Evolutionary conservation across 2,888 invertebrate species (phyloP).

Genomic region (Geotrupes spiniger): DNA sequence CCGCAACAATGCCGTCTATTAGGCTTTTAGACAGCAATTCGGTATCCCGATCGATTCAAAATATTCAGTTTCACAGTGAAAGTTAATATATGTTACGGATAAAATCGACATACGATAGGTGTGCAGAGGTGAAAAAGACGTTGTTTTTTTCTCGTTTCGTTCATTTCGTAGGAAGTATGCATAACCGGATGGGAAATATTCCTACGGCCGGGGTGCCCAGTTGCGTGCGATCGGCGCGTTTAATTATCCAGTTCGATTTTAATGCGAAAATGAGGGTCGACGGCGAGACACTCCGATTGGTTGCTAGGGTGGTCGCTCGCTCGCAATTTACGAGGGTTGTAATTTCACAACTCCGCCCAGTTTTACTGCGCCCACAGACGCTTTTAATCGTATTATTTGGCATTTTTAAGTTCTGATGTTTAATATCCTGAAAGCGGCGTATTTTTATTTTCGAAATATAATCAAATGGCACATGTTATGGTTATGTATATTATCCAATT

Average conservation of each 20-base stretch:
- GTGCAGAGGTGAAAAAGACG: not conserved
- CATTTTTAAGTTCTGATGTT: too few species aligned
- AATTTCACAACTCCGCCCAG: not conserved
- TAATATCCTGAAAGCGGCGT: too few species aligned
- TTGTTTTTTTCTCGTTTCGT: not conserved
- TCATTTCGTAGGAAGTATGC: not conserved
- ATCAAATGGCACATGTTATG: too few species aligned
- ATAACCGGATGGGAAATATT: not conserved
- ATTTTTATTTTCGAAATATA: too few species aligned
- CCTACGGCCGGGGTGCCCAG: not conserved
- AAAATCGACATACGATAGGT: conserved; percentile 4
- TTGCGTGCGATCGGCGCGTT: not conserved
- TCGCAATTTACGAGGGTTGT: not conserved
- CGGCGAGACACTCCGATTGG: not conserved
- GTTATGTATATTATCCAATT: too few species aligned
- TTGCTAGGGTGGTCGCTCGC: not conserved
- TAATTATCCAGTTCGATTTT: not conserved
- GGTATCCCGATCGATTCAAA: too few species aligned
- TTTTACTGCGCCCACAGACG: too few species aligned
- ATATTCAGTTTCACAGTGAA: conserved; percentile 24
- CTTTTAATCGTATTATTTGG: too few species aligned
- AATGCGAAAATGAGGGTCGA: not conserved
- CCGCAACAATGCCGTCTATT: too few species aligned
- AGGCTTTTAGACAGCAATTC: too few species aligned
- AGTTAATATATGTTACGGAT: conserved; percentile 24